Evolutionary conservation across 2,113 vertebrate species (phyloP).

Genomic region (Epinephelus lanceolatus): DNA sequence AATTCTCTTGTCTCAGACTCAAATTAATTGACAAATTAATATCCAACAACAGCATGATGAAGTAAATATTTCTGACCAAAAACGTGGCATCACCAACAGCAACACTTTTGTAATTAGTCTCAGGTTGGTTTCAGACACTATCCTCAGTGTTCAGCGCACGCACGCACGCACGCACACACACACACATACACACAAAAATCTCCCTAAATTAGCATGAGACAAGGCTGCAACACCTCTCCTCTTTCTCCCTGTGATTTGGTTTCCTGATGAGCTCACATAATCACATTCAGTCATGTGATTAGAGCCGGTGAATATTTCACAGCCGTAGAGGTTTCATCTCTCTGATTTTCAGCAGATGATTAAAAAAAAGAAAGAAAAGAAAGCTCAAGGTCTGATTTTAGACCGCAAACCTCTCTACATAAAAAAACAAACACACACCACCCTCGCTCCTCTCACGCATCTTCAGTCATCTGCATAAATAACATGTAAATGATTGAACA

Average conservation of each 20-base stretch:
- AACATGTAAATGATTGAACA: constrained; percentile 4
- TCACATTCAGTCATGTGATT: constrained; percentile 17
- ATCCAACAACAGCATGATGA: neutral
- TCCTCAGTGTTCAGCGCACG: neutral
- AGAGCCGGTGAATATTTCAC: constrained; percentile 36
- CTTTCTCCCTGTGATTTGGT: neutral
- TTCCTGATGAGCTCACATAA: constrained; percentile 46
- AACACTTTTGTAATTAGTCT: neutral
- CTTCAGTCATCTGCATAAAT: constrained; percentile 19
- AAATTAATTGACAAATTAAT: constrained; percentile 3
- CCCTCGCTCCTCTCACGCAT: neutral
- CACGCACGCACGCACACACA: too few species aligned
- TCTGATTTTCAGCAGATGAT: constrained; percentile 27
- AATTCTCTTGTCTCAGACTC: neutral
- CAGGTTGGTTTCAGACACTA: neutral
- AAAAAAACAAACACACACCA: neutral
- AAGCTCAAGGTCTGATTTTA: constrained; percentile 5
- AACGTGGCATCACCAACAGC: neutral
- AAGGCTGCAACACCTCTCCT: constrained; percentile 24
- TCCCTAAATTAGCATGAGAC: constrained; percentile 9
- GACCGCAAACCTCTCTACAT: neutral
- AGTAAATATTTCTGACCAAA: neutral
- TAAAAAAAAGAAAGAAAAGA: neutral
- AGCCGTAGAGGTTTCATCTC: constrained; percentile 22
- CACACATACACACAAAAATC: neutral